A percentile compares a stretch with the other conserved stretches of the same genome.
Conservation (phyloP, 2,797 vertebrate genomes). For the Salarias fasciatus region DNA sequence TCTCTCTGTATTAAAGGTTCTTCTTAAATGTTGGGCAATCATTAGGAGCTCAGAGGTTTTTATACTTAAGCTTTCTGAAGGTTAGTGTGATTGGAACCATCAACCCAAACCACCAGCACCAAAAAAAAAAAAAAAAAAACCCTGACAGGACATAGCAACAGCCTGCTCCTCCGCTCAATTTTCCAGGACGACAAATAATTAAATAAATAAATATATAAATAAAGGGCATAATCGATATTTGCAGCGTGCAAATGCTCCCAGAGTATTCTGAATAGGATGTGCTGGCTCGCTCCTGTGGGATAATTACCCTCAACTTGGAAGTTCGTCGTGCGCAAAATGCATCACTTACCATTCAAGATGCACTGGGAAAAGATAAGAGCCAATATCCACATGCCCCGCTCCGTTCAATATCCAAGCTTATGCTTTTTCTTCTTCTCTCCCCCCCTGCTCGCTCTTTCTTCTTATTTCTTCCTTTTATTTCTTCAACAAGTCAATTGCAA, state of each 20-base stretch:
- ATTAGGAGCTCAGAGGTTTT: conserved; percentile 11
- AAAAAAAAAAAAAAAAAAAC: conserved; percentile 15
- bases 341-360: conserved; percentile 96
- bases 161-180: conserved; percentile 51
- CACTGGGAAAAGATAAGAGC: conserved; percentile 96
- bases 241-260: conserved; percentile 12
- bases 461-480: conserved; percentile 74
- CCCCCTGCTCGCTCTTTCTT: conserved; percentile 67
- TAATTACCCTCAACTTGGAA: conserved; percentile 52
- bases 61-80: conserved; percentile 23
- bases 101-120: conserved; percentile 12
- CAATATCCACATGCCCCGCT: conserved; percentile 99
- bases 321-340: conserved; percentile 56
- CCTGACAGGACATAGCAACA: conserved; percentile 72
- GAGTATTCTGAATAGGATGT: not conserved
- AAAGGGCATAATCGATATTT: conserved; percentile 6
- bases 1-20: conserved; percentile 16
- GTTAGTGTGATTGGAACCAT: conserved; percentile 38
- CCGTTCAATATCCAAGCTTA: conserved; percentile 90
- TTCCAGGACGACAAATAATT: conserved; percentile 14
- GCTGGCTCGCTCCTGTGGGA: not conserved
- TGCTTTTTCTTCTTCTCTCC: conserved; percentile 82
- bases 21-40: conserved; percentile 38
- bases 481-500: conserved; percentile 81
- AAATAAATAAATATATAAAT: not conserved